Percentiles rank a stretch among this genome's conserved stretches.
Evolutionary conservation across 2,113 vertebrate genomes (phyloP).

Genomic region (Brachypodius melanocephalos): DNA sequence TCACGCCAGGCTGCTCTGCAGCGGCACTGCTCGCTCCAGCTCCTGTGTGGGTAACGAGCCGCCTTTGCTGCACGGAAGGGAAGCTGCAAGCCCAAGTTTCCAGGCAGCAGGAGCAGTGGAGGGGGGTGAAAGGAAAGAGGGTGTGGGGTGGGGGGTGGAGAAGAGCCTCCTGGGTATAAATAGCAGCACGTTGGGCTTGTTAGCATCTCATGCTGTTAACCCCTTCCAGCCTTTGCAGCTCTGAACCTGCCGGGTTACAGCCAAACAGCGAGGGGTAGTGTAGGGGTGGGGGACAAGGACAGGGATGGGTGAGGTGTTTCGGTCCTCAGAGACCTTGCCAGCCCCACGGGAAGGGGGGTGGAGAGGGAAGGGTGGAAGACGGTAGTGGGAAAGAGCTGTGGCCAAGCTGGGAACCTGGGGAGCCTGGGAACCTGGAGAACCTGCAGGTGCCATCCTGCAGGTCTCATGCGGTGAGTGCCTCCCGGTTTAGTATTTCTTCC

Average conservation of each 20-base stretch:
- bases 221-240: neutral
- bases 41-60: neutral
- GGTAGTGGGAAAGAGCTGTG: fast-evolving
- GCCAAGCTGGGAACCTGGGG: neutral
- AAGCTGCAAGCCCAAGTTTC: slow-evolving; percentile 6
- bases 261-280: fast-evolving
- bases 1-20: neutral
- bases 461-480: neutral
- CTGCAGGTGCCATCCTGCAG: neutral
- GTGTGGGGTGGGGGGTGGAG: neutral
- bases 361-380: neutral
- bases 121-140: neutral
- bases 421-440: fast-evolving
- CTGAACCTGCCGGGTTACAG: neutral
- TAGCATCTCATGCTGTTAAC: slow-evolving; percentile 11
- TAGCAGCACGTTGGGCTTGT: slow-evolving; percentile 12
- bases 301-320: neutral
- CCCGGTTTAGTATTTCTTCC: neutral
- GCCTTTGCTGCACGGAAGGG: neutral
- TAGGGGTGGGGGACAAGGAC: neutral
- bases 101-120: slow-evolving; percentile 8
- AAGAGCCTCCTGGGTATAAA: slow-evolving; percentile 58
- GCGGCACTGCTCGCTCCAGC: neutral
- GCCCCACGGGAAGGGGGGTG: neutral
- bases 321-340: fast-evolving